These are phyloP conservation scores for Lytechinus variegatus DNA, from an alignment of 35 echinoderm and acorn worm species.

Conservation along the genomic window DNA sequence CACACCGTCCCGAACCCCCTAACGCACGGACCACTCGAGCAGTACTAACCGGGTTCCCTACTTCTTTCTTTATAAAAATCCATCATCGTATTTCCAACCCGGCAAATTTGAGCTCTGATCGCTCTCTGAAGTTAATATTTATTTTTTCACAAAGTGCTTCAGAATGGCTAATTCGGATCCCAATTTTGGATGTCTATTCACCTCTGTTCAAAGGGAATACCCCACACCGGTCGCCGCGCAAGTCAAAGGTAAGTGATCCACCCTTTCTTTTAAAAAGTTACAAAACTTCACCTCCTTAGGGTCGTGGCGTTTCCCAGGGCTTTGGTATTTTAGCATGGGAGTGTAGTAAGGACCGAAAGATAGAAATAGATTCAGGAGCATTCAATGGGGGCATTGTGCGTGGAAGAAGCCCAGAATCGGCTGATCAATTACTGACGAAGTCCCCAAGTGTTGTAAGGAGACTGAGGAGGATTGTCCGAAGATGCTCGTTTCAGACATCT, in stretches of 20 bases:
- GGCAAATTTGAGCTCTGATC: slow-evolving; percentile 9
- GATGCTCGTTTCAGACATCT: background rate
- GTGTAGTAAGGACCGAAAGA: background rate
- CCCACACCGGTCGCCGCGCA: slow-evolving; percentile 54
- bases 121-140: slow-evolving; percentile 15
- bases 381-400: background rate
- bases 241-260: slow-evolving; percentile 67
- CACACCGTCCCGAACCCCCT: slow-evolving; percentile 29
- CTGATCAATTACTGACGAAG: slow-evolving; percentile 8
- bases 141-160: slow-evolving; percentile 24
- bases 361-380: background rate
- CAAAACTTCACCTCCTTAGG: too few species aligned
- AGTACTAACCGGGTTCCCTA: slow-evolving; percentile 40
- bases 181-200: slow-evolving; percentile 72
- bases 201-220: slow-evolving; percentile 70
- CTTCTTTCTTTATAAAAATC: background rate
- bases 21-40: slow-evolving; percentile 9
- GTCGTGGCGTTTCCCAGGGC: too few species aligned
- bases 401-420: background rate
- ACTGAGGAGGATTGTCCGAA: slow-evolving; percentile 33
- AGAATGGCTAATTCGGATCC: slow-evolving; percentile 57
- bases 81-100: background rate
- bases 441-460: background rate
- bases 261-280: background rate
- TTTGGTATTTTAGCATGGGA: background rate